A percentile compares a stretch with the other conserved stretches of the same genome.
Evolutionary conservation across 2,797 vertebrate genomes (phyloP).

Genomic region (Helarctos malayanus): DNA sequence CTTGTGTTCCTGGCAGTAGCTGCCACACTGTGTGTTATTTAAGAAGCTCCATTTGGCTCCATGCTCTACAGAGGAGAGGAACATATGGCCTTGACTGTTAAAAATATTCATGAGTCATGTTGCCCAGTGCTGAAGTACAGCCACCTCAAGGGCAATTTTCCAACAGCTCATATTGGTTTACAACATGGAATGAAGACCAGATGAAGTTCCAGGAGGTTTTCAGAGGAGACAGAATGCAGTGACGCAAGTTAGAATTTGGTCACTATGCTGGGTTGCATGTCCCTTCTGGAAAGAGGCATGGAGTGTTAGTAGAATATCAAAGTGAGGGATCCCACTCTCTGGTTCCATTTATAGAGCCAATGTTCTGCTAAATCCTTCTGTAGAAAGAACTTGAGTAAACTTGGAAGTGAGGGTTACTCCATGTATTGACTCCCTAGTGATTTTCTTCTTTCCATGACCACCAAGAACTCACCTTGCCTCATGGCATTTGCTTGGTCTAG

Average conservation of each 20-base stretch:
- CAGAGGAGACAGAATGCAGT: slow-evolving; percentile 51
- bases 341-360: not conserved
- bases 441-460: not conserved
- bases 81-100: slow-evolving; percentile 75
- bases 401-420: not conserved
- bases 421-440: not conserved
- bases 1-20: not conserved
- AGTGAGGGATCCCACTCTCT: not conserved
- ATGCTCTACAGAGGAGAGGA: slow-evolving; percentile 46
- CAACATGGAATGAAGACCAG: slow-evolving; percentile 70
- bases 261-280: slow-evolving; percentile 40
- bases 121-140: slow-evolving; percentile 69
- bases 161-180: slow-evolving; percentile 71
- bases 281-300: slow-evolving; percentile 62
- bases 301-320: slow-evolving; percentile 55
- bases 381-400: not conserved
- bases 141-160: slow-evolving; percentile 70
- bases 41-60: slow-evolving; percentile 8
- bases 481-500: not conserved
- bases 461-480: not conserved
- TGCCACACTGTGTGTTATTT: slow-evolving; percentile 64
- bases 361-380: slow-evolving; percentile 10
- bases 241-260: slow-evolving; percentile 71
- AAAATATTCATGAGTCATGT: slow-evolving; percentile 76
- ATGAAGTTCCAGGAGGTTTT: slow-evolving; percentile 72